Evolutionary conservation across 2,797 vertebrate genomes (phyloP).

Genomic region (Rhabdomys pumilio): DNA sequence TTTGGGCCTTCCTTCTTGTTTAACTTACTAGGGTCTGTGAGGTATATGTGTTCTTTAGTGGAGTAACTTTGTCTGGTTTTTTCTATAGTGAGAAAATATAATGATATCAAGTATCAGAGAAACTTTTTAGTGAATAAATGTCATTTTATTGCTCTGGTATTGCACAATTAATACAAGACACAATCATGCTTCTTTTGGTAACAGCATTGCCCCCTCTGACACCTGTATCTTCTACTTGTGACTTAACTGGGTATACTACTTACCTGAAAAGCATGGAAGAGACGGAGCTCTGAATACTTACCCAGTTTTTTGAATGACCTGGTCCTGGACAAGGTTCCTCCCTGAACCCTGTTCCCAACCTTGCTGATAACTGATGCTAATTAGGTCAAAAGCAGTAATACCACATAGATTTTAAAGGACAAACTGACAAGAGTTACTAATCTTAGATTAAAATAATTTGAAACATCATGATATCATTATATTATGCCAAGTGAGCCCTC

Average conservation of each 20-base stretch:
- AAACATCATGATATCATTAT: neutral
- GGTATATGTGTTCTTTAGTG: neutral
- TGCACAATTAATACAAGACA: neutral
- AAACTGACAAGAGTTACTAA: neutral
- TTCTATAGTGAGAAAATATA: constrained; percentile 19
- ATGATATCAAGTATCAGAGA: neutral
- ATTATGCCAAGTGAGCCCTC: neutral
- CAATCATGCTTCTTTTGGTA: neutral
- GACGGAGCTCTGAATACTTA: neutral
- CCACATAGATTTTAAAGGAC: neutral
- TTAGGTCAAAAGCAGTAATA: neutral
- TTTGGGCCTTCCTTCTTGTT: neutral
- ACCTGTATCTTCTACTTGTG: neutral
- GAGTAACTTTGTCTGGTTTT: neutral
- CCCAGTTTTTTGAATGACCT: neutral
- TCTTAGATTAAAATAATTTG: constrained; percentile 20
- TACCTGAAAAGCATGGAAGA: neutral
- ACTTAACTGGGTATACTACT: neutral
- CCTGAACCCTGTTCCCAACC: neutral
- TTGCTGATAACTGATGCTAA: neutral
- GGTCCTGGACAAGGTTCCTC: neutral
- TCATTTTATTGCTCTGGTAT: neutral
- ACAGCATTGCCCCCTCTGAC: neutral
- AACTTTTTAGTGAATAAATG: neutral
- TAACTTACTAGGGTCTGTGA: neutral